Conservation (phyloP, 2,888 invertebrate species). For the Aethes cnicana region DNA sequence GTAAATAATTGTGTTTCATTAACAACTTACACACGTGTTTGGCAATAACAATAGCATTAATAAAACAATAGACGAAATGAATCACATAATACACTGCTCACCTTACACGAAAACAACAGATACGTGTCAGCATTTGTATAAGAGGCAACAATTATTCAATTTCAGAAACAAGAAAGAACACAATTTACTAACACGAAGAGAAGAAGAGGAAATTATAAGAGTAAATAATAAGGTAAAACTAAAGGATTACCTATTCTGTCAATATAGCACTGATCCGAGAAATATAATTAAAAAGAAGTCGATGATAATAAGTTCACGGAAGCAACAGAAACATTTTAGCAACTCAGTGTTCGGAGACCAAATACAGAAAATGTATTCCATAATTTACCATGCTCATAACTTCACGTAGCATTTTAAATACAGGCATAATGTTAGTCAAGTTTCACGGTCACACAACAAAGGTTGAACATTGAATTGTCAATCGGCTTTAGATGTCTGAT, state of each 20-base stretch:
- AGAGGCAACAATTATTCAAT: too few relatives aligned
- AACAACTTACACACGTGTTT: conserved; percentile 37
- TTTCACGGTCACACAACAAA: conserved; percentile 31
- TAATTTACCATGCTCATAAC: conserved; percentile 13
- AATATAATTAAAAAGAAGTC: conserved; percentile 11
- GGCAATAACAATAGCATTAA: conserved; percentile 39
- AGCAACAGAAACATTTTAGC: conserved; percentile 6
- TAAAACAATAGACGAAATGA: conserved; percentile 39
- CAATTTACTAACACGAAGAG: too few relatives aligned
- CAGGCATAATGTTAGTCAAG: conserved; percentile 17
- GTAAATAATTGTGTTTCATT: conserved; percentile 53
- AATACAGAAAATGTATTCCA: conserved; percentile 11
- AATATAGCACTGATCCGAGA: too few relatives aligned
- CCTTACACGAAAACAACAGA: too few relatives aligned
- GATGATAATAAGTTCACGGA: not conserved
- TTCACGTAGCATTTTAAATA: conserved; percentile 22
- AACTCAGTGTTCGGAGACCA: not conserved
- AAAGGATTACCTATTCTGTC: too few relatives aligned
- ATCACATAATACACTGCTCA: conserved; percentile 2
- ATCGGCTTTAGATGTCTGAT: conserved; percentile 39
- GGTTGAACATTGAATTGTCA: conserved; percentile 46
- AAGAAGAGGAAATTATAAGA: too few relatives aligned
- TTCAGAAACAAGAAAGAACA: too few relatives aligned
- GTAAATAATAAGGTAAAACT: too few relatives aligned
- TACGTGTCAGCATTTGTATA: too few relatives aligned